A percentile compares a stretch with the other conserved stretches of the same genome.
Evolutionary conservation across 2,797 vertebrate species (phyloP).

Genomic region (Sebastes melanostomus): DNA sequence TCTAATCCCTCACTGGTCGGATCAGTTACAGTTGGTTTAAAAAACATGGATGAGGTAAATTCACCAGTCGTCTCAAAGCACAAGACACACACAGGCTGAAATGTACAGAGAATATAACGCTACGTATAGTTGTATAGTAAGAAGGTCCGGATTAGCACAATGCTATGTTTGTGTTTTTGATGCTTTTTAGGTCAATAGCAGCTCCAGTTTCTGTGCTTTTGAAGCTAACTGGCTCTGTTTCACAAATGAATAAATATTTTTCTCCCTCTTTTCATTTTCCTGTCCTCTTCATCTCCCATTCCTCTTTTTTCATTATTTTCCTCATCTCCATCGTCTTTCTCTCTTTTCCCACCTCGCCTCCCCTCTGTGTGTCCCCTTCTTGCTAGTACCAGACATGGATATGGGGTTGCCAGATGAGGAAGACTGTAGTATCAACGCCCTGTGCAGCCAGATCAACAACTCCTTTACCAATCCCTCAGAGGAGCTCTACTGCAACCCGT

Average conservation of each 20-base stretch:
- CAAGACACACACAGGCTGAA: not conserved
- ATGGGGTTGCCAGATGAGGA: constrained; percentile 78
- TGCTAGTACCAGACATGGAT: constrained; percentile 78
- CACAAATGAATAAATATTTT: constrained; percentile 22
- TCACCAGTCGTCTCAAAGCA: constrained; percentile 1
- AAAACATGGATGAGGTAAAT: constrained; percentile 25
- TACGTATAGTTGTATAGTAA: not conserved
- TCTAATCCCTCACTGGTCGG: constrained; percentile 16
- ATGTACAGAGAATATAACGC: not conserved
- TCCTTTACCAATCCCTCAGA: constrained; percentile 86
- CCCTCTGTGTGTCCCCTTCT: constrained; percentile 25
- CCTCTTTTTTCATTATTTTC: not conserved
- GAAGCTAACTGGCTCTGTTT: constrained; percentile 17
- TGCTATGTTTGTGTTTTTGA: constrained; percentile 18
- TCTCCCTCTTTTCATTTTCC: not conserved
- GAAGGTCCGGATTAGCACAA: not conserved
- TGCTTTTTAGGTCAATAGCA: constrained; percentile 14
- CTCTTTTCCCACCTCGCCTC: not conserved
- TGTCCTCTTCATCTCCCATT: not conserved
- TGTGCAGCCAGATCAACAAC: constrained; percentile 89
- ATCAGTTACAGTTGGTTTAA: constrained; percentile 27
- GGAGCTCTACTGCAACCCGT: constrained; percentile 76
- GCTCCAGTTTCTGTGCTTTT: constrained; percentile 27
- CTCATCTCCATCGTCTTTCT: not conserved
- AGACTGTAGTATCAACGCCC: constrained; percentile 84